Base-by-base conservation (phyloP, 1,140 invertebrate genomes). In the Drosophila bocqueti region DNA sequence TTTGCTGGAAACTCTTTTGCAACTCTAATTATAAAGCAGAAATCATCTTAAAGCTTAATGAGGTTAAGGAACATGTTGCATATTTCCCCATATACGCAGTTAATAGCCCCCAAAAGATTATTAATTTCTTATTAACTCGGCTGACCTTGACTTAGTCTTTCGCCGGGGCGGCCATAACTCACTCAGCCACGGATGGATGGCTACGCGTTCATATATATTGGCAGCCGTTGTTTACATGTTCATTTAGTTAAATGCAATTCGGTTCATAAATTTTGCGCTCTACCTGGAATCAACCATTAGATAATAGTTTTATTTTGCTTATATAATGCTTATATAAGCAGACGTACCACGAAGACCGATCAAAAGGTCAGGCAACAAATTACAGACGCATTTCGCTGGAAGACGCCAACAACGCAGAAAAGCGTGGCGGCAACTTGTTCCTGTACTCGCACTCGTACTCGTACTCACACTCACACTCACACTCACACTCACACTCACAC, bases 391-490 rank as follows among this genome's bases (percentile, higher is more conserved):
- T 79, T 86, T 86, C 79, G 34, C 52, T 76, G 83, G 83, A 86
- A 87, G 85, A 72, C 67, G 67, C 66, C 52, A 67, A 72, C 69
- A 63, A 50, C 77, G 80, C 59, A 71, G 69, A 83, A 78, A 78
- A 82, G 83, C 77, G 84, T 89, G 77, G 84, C 83, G 46, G 54
- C 83, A 80, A 87, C 80, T 80, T 86, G 83, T 79, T 85, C 82
- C 80, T 69, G 73, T 82, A 34, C 50, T 13, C 49, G 1, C n/a
- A 21, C 50, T 26, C 21, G 24, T 3, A 24, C 24, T 21, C 21
- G 1, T 1, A 21, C 21, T 21, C 21, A 21, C 21, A 21, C 24
- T 24, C 24, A 3, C 11, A 46, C 11, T 24, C 18, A n/a, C 3
- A 54, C 29, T 36, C 31, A 15, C 0, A 54, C 31, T 11, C 68